Conservation (phyloP, 1,140 invertebrate species). For the Drosophila ercepeae region DNA sequence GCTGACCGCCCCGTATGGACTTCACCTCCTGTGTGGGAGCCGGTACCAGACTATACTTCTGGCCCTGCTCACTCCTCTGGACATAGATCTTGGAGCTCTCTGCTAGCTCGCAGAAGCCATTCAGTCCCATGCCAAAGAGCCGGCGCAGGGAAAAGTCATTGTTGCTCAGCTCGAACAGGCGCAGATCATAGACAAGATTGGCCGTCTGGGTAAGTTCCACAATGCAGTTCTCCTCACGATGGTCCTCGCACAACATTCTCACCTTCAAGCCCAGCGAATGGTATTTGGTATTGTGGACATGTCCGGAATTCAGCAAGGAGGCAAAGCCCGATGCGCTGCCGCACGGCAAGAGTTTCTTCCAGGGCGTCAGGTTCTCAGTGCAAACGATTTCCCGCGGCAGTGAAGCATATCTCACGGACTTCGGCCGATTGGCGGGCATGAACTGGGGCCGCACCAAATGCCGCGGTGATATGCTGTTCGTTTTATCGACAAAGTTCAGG, state of each 20-base stretch:
- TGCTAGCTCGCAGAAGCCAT: conserved; percentile 91
- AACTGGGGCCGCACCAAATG: conserved; percentile 91
- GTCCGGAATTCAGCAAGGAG: conserved; percentile 94
- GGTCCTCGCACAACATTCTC: conserved; percentile 89
- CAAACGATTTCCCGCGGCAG: conserved; percentile 98
- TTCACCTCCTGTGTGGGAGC: conserved; percentile 86
- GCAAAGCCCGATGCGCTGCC: conserved; percentile 93
- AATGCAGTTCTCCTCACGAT: conserved; percentile 86
- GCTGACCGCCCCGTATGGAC: conserved; percentile 88
- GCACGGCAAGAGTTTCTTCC: conserved; percentile 98
- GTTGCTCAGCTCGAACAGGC: conserved; percentile 85
- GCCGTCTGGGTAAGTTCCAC: conserved; percentile 93
- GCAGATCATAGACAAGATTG: conserved; percentile 93
- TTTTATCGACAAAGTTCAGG: conserved; percentile 96
- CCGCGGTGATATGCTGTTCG: conserved; percentile 93
- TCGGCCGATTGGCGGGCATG: conserved; percentile 84
- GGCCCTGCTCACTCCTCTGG: conserved; percentile 88
- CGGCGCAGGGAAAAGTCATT: conserved; percentile 93
- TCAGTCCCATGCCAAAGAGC: conserved; percentile 93
- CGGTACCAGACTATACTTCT: conserved; percentile 81
- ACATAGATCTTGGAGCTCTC: conserved; percentile 91
- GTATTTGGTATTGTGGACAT: conserved; percentile 96
- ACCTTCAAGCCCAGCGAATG: conserved; percentile 96
- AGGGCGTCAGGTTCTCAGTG: conserved; percentile 99
- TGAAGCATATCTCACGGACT: conserved; percentile 88